Percentiles rank a stretch among this genome's conserved stretches.
Conservation (phyloP, 2,888 invertebrate genomes). For the Atrina japonica region DNA sequence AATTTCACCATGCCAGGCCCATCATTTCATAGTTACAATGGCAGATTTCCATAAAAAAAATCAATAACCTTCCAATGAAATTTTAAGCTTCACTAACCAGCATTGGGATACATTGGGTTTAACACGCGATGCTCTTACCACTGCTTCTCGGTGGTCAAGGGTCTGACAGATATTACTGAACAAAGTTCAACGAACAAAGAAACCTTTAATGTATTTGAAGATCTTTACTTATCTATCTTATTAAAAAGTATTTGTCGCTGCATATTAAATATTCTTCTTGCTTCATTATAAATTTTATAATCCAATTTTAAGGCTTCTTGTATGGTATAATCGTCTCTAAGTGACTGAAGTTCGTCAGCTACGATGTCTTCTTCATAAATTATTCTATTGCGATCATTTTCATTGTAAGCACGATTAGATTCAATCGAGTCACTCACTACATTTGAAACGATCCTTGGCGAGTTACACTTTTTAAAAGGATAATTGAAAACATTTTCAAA, state of each 20-base stretch:
- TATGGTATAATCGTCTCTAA: conserved; percentile 26
- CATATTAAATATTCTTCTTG: conserved; percentile 38
- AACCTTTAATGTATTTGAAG: no score
- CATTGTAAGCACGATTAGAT: conserved; percentile 27
- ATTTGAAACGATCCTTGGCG: background rate
- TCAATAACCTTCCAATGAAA: no score
- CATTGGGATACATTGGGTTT: no score
- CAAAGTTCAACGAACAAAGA: no score
- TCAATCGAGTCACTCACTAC: conserved; percentile 4
- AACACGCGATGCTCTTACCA: no score
- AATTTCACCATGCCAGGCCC: no score
- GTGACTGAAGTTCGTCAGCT: conserved; percentile 8
- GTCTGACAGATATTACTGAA: no score
- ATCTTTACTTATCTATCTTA: no score
- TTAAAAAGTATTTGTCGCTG: conserved; percentile 41
- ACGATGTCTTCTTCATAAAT: conserved; percentile 3
- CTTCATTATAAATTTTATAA: conserved; percentile 37
- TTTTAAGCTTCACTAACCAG: no score
- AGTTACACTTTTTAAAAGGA: conserved; percentile 34
- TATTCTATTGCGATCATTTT: background rate
- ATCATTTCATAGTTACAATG: no score
- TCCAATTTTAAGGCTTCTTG: conserved; percentile 28
- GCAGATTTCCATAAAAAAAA: no score
- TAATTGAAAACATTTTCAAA: conserved; percentile 34
- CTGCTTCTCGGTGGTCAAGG: no score